Percentiles rank a stretch among this genome's conserved stretches.
Conservation (phyloP, 92 coral and sea anemone genomes). For the Porites lobata region DNA sequence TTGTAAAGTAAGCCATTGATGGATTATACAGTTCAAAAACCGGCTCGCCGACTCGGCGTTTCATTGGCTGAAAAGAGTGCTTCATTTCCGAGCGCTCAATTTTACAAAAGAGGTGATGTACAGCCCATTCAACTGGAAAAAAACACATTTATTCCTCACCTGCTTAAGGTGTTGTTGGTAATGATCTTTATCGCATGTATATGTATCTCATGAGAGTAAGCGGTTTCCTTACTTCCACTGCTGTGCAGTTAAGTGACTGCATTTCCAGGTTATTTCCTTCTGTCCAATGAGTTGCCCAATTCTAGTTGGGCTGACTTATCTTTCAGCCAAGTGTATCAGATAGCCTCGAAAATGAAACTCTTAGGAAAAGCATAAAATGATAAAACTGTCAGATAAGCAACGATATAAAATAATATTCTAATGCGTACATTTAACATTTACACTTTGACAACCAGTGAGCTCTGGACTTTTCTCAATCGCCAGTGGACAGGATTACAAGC, state of each 20-base stretch:
- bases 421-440: conserved; percentile 10
- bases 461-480: too few species aligned
- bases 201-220: conserved; percentile 13
- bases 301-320: not conserved
- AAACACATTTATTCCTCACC: conserved; percentile 29
- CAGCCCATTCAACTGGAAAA: conserved; percentile 12
- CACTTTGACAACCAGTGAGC: not conserved
- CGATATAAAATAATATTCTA: not conserved
- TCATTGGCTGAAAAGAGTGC: conserved; percentile 22
- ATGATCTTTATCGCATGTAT: conserved; percentile 29
- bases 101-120: conserved; percentile 12
- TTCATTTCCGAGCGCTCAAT: conserved; percentile 40
- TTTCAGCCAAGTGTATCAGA: conserved; percentile 27
- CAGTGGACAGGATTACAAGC: too few species aligned
- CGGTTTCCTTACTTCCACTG: conserved; percentile 30
- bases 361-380: conserved; percentile 30
- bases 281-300: conserved; percentile 2
- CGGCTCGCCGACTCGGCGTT: conserved; percentile 11
- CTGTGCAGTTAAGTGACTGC: conserved; percentile 19
- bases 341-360: conserved; percentile 6
- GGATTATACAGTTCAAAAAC: conserved; percentile 18
- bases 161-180: conserved; percentile 31
- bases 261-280: conserved; percentile 14
- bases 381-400: conserved; percentile 8
- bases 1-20: conserved; percentile 6